These are phyloP conservation scores for Ostrea edulis DNA, from an alignment of 1,140 invertebrate species.

Conservation along the genomic window DNA sequence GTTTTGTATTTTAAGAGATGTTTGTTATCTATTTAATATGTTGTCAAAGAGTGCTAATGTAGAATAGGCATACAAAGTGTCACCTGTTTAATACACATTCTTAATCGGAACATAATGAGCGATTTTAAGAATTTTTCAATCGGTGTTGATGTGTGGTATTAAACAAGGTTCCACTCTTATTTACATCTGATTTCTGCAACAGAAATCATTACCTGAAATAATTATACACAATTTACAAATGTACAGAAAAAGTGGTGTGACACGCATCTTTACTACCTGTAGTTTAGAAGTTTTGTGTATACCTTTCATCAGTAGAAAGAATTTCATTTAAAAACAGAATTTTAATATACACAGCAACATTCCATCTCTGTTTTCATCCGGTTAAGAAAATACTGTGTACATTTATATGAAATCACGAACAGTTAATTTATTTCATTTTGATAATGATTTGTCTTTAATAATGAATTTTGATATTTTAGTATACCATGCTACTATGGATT, in stretches of 20 bases:
- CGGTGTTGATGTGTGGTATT: too few relatives aligned
- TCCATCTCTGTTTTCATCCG: conserved; percentile 8
- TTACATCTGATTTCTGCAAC: not conserved
- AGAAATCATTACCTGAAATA: not conserved
- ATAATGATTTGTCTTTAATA: not conserved
- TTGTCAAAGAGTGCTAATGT: not conserved
- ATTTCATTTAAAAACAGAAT: not conserved
- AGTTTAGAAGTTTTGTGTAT: not conserved
- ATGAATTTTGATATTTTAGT: too few relatives aligned
- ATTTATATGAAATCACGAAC: not conserved
- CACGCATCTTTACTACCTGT: too few relatives aligned
- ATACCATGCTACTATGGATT: too few relatives aligned
- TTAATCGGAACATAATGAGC: too few relatives aligned
- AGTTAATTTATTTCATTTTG: not conserved
- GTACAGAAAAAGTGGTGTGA: not conserved
- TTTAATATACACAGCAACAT: conserved; percentile 3
- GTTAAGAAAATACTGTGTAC: not conserved
- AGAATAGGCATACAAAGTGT: not conserved
- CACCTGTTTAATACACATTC: not conserved
- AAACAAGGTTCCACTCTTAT: not conserved
- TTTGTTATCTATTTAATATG: not conserved
- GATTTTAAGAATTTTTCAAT: too few relatives aligned
- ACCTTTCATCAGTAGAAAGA: not conserved
- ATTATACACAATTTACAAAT: not conserved
- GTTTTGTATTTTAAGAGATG: not conserved